Evolutionary conservation across 92 coral and sea anemone species (phyloP), one percentile per base, ranked within the genome.

Genomic region (Umimayanthus chanpuru): DNA sequence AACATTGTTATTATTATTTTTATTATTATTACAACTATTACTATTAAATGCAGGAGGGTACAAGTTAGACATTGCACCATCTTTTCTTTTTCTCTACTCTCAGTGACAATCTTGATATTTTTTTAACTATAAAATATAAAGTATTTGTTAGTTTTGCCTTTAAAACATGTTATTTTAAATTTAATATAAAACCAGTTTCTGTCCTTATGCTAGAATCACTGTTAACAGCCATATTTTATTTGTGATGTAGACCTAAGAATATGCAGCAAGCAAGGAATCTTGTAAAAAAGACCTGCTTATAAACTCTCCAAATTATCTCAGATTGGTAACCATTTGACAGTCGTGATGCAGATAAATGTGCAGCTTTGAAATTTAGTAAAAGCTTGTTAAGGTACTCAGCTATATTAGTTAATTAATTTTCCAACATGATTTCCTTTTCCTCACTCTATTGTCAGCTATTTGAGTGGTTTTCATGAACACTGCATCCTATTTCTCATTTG

Each of bases 391-490:
- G 9, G 29, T 71, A 32, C 1, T 16, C 15, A 26, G 16, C 21
- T 11, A 11, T 12, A 4, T 7, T 23, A 15, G 15, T 25, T 68
- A n/a, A 26, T n/a, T 23, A 12, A 6, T 44, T 53, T 53, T 53
- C 2, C 58, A 73, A 32, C n/a, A 14, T 40, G 61, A 5, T 4
- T 14, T 43, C 25, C 28, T 15, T 43, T 43, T 43, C n/a, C 53
- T 67, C 30, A 1, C 12, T 41, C 26, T 41, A 65, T 68, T 82
- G 86, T 44, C 15, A 43, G 86, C 86, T 66, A 36, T 67, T 68
- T 82, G 86, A 82, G 26, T 81, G 77, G 38, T 68, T 82, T 82
- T 82, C 66, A 68, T 67, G 61, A 82, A 82, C 44, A 68, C 86
- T 71, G 76, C 64, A 8, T 67, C 77, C 4, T n/a, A 65, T 68